Percentiles rank a stretch among this genome's conserved stretches.
phyloP scores from a whole-genome alignment of 2,113 vertebrate species.

The Dipodomys stephensi region DNA sequence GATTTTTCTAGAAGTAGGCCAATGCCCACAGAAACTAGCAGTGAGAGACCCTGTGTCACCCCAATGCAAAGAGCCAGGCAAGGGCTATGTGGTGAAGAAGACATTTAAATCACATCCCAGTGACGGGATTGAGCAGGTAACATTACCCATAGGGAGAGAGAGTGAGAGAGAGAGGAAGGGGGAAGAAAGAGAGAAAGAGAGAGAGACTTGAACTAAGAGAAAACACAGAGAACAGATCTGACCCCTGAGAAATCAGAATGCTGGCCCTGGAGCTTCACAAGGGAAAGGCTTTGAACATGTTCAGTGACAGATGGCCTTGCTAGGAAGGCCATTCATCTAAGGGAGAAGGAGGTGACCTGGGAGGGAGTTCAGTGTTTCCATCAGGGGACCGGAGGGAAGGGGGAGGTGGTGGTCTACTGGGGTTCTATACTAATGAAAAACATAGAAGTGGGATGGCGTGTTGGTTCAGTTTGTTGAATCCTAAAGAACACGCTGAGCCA shows the following conservation, averaged over 20 bases:
- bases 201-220: too few relatives aligned
- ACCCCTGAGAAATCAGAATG: not conserved
- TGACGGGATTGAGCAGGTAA: not conserved
- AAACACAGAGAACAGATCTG: not conserved
- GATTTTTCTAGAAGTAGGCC: not conserved
- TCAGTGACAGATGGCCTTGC: not conserved
- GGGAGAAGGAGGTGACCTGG: rapidly evolving
- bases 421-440: not conserved
- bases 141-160: not conserved
- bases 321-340: not conserved
- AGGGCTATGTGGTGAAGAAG: not conserved
- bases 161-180: not conserved
- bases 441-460: not conserved
- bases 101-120: not conserved
- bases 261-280: not conserved
- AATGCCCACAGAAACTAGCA: not conserved
- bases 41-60: not conserved
- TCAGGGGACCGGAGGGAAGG: not conserved
- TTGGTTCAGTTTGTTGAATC: not conserved
- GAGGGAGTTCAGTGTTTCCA: not conserved
- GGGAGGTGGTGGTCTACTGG: not conserved
- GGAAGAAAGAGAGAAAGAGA: not conserved
- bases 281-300: not conserved
- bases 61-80: not conserved
- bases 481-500: not conserved